These are phyloP conservation scores for Eudorcas thomsonii DNA, from an alignment of 2,113 vertebrate genomes.

Conservation along the genomic window DNA sequence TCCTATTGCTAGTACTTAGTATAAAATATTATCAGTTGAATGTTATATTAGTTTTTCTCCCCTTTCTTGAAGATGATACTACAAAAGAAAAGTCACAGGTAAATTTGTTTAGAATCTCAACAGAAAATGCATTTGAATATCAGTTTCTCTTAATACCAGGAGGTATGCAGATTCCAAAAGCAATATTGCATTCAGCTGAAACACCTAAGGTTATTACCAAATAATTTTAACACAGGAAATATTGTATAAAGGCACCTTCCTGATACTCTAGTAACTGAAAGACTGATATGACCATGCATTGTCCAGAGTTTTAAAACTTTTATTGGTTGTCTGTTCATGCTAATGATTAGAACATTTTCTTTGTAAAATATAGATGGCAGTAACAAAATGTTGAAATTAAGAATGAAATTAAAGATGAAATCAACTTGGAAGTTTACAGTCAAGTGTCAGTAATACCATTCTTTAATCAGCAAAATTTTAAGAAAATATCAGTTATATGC, in stretches of 20 bases:
- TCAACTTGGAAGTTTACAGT: not conserved
- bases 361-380: not conserved
- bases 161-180: not conserved
- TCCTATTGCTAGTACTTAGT: not conserved
- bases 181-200: not conserved
- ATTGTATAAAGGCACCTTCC: not conserved
- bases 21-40: not conserved
- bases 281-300: not conserved
- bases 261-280: not conserved
- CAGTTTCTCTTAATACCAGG: not conserved
- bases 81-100: not conserved
- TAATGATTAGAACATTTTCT: not conserved
- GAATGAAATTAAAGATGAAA: slow-evolving; percentile 8
- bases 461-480: not conserved
- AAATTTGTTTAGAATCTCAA: not conserved
- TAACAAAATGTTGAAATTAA: not conserved
- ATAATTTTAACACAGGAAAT: not conserved
- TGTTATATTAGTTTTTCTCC: not conserved
- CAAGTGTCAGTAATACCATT: not conserved
- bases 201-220: not conserved
- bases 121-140: not conserved
- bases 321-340: not conserved
- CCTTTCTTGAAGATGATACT: not conserved
- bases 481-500: not conserved
- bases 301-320: slow-evolving; percentile 11